Evolutionary conservation across 2,113 vertebrate genomes (phyloP).

Genomic region (Xiphophorus couchianus): DNA sequence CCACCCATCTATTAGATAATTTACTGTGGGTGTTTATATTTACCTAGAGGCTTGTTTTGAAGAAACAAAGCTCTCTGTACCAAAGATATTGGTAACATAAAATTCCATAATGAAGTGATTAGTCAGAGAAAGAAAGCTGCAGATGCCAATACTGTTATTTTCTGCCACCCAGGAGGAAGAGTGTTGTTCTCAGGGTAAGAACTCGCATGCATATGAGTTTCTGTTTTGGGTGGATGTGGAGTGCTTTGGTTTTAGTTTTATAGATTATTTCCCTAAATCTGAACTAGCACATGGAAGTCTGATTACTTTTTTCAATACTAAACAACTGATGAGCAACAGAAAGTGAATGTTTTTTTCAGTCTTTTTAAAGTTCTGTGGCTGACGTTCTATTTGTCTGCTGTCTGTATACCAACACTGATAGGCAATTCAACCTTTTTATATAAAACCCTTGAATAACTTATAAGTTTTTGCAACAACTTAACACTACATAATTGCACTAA

Average conservation of each 20-base stretch:
- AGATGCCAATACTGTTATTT: slow-evolving; percentile 30
- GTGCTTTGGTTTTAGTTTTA: slow-evolving; percentile 19
- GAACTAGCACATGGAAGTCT: slow-evolving; percentile 11
- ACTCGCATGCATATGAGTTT: neutral
- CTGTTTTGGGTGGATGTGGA: slow-evolving; percentile 27
- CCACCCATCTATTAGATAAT: slow-evolving; percentile 27
- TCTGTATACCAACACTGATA: neutral
- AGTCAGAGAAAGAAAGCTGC: slow-evolving; percentile 30
- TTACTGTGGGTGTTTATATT: slow-evolving; percentile 38
- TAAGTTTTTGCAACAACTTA: neutral
- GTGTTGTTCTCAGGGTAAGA: slow-evolving; percentile 25
- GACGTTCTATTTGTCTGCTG: neutral
- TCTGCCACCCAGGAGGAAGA: slow-evolving; percentile 55
- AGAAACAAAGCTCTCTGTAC: slow-evolving; percentile 15
- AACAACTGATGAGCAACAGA: neutral
- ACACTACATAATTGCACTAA: neutral
- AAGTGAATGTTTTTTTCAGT: neutral
- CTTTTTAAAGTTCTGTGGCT: neutral
- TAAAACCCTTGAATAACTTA: neutral
- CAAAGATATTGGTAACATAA: slow-evolving; percentile 37
- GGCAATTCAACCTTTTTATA: neutral
- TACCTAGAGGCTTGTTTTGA: slow-evolving; percentile 33
- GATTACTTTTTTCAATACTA: neutral
- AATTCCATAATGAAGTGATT: slow-evolving; percentile 54
- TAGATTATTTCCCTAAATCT: slow-evolving; percentile 30